Percentiles rank a stretch among this genome's conserved stretches.
These are phyloP conservation scores for Corythornis vintsioides DNA, from an alignment of 2,113 vertebrate species.

Conservation along the genomic window DNA sequence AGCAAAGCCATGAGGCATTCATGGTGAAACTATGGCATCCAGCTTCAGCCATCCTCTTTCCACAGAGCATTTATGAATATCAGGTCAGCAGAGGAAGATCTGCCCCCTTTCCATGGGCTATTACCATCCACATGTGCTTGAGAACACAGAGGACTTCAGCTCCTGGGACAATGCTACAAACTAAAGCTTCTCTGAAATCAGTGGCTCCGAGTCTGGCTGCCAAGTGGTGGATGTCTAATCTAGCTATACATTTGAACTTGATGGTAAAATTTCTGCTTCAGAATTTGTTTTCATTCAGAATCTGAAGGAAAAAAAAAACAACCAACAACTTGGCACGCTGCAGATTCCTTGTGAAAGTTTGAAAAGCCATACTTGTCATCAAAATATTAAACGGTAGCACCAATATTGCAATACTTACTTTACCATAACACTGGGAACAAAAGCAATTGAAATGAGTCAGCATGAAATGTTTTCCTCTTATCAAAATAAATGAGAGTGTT, in stretches of 20 bases:
- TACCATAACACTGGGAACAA: background rate
- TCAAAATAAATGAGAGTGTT: background rate
- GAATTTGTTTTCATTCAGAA: slow-evolving; percentile 8
- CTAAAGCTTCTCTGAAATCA: background rate
- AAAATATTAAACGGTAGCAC: slow-evolving; percentile 17
- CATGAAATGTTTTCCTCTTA: background rate
- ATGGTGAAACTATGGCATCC: background rate
- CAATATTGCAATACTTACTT: background rate
- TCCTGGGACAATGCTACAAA: background rate
- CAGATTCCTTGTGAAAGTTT: slow-evolving; percentile 6
- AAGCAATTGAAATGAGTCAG: slow-evolving; percentile 13
- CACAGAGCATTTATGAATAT: background rate
- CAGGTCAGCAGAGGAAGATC: background rate
- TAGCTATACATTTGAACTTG: background rate
- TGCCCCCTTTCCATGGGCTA: background rate
- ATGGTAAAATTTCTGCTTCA: background rate
- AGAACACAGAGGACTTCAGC: background rate
- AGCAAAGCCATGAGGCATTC: background rate
- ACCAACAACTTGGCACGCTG: background rate
- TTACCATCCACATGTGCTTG: background rate
- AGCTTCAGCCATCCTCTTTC: background rate
- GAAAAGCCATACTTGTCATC: background rate
- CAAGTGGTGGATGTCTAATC: background rate
- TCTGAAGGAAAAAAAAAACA: background rate
- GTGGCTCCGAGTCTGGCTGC: background rate